Base-by-base conservation (phyloP, 2,888 invertebrate species). In the Petrolisthes cinctipes region DNA sequence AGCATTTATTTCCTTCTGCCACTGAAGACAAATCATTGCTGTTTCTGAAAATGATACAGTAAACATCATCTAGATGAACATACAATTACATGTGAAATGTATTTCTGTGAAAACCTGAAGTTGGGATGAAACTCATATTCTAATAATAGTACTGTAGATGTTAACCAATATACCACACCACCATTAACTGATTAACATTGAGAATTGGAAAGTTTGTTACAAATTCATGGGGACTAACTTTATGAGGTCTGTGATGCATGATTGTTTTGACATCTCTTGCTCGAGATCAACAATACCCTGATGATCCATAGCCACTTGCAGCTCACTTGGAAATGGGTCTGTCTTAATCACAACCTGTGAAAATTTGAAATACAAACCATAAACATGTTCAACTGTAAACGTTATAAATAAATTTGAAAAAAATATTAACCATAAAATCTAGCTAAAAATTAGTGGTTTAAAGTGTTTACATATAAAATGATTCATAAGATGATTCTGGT, bases 231-330 rank as follows among this genome's bases (percentile, higher is more conserved):
- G 23, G 17, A 51, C 82, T 85, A 61, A 85, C 85, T 71, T 80
- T 1, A 80, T 37, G n/a, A 82, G 20, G 66, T 51, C 75, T 54
- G 6, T 56, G 57, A 83, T 37, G 37, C 37, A 37, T 0, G 37
- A 37, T 37, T 37, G 37, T 37, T 37, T 37, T 1, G 37, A 37
- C 37, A 37, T 37, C 2, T 37, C 37, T 37, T 37, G 37, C 73
- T 84, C 37, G 56, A 83, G 14, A 51, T 68, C 53, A 0, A 89
- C 84, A 7, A 83, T 54, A 14, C 86, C 89, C 11, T 75, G 56
- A 3, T 68, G 75, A n/a, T 3, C 54, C 56, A 6, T 53, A 11
- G 4, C 20, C 37, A 37, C 81, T 81, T 57, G 20, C 23, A 66
- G n/a, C 5, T 5, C 54, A 14, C 4, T 14, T 1, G 83, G 83